These are phyloP conservation scores for Poeciliopsis prolifica DNA, from an alignment of 2,113 vertebrate genomes.

Conservation along the genomic window DNA sequence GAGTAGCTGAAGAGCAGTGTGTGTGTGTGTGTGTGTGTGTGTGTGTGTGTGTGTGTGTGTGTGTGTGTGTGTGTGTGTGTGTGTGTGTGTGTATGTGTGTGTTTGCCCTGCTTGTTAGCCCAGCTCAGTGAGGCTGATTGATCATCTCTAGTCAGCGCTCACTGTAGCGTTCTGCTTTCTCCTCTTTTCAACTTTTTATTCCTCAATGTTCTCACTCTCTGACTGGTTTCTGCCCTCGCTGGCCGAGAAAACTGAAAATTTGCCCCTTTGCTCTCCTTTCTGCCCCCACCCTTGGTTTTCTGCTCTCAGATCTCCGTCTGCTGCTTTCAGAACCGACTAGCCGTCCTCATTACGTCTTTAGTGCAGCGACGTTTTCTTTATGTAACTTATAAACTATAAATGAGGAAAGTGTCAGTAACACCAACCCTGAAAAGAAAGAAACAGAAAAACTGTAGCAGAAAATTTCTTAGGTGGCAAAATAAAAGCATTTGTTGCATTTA, in stretches of 20 bases:
- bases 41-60: neutral
- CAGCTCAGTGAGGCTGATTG: slow-evolving; percentile 66
- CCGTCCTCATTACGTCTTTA: slow-evolving; percentile 12
- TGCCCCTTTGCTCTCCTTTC: slow-evolving; percentile 8
- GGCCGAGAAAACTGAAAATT: slow-evolving; percentile 7
- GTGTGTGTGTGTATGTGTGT: neutral
- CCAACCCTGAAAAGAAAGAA: no score
- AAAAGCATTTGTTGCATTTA: no score
- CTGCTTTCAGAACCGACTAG: slow-evolving; percentile 40
- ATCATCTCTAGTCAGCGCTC: slow-evolving; percentile 65
- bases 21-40: neutral
- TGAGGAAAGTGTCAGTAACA: no score
- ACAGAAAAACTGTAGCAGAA: no score
- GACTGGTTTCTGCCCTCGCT: slow-evolving; percentile 27
- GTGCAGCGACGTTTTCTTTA: neutral
- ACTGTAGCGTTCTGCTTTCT: slow-evolving; percentile 49
- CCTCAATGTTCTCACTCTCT: slow-evolving; percentile 53
- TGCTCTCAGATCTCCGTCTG: slow-evolving; percentile 23
- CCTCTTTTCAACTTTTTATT: slow-evolving; percentile 30
- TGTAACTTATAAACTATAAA: neutral
- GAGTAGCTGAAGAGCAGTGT: slow-evolving; percentile 39
- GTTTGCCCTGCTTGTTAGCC: slow-evolving; percentile 63
- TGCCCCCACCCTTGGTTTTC: slow-evolving; percentile 1
- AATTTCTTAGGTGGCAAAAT: no score
- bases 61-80: neutral